These are phyloP conservation scores for Oreotragus oreotragus DNA, from an alignment of 2,113 vertebrate genomes.

Conservation along the genomic window DNA sequence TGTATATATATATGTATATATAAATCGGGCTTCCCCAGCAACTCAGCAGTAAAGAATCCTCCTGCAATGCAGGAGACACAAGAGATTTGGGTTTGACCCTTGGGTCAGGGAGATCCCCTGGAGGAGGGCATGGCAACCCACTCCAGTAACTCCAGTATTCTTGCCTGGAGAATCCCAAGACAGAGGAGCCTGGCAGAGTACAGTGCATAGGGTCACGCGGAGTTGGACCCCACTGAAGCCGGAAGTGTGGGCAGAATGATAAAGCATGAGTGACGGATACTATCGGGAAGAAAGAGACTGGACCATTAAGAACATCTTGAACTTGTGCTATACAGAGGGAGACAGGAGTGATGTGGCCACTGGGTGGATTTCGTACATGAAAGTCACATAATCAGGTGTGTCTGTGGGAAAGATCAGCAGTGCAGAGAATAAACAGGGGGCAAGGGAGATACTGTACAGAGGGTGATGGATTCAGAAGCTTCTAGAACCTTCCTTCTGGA, in stretches of 20 bases:
- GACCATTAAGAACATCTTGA: not conserved
- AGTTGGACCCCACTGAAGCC: not conserved
- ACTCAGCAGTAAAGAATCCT: not conserved
- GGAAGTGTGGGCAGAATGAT: too few relatives aligned
- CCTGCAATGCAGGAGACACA: not conserved
- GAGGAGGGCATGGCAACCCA: not conserved
- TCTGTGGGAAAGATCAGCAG: not conserved
- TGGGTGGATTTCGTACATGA: fast-evolving
- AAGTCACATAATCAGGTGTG: fast-evolving
- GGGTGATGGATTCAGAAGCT: not conserved
- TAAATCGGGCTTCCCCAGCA: not conserved
- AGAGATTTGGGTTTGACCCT: fast-evolving
- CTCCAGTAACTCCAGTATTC: not conserved
- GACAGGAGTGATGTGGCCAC: fast-evolving
- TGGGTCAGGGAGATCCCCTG: not conserved
- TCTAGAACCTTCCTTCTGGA: not conserved
- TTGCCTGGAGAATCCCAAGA: not conserved
- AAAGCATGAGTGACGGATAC: fast-evolving
- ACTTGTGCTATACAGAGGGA: not conserved
- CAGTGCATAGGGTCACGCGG: not conserved
- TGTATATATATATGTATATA: not conserved
- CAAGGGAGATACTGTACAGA: not conserved
- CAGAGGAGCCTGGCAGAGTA: not conserved
- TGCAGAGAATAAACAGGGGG: not conserved
- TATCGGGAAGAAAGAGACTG: not conserved